Evolutionary conservation across 53 echinoderm and acorn worm species (phyloP), one percentile per base, ranked within the genome.

Genomic region (Astropecten irregularis): DNA sequence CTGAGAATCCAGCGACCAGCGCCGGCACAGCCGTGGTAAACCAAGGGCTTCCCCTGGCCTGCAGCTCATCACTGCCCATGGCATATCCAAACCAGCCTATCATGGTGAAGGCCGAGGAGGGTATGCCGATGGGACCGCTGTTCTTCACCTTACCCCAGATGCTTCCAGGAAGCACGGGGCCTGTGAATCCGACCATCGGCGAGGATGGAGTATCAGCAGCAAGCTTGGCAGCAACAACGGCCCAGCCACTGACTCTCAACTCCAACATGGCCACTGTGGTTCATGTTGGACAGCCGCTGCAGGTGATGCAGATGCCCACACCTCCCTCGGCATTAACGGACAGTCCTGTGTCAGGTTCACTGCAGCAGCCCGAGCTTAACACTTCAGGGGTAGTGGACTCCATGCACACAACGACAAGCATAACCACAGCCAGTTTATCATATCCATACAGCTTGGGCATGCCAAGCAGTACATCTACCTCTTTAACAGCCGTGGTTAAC

Each of bases 91-190:
- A 26, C 33, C 53, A 67, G 22, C 81, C 66, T 20, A 72, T 71
- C 44, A 59, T 49, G 28, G 72, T 84, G 0, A 49, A 47, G 34
- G 52, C 54, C 0, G 76, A 65, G 3, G 37, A 26, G 3, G 66
- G 65, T 15, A 3, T 58, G 50, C 44, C 74, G 49, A 66, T 84
- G 70, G 70, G 66, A 2, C 84, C 77, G 1, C 71, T 91, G 36
- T 82, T 91, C 42, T 62, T 91, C 25, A 86, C 91, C 3, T 76
- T 91, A 18, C 91, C 91, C 50, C 89, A 89, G 76, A 55, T 89
- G 61, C 57, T 55, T 4, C 60, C 55, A 15, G 52, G 68, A 23
- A 46, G 60, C 10, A 21, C 14, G 21, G 32, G 37, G 3, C 77
- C 46, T 6, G 60, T 81, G 35, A 87, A 25, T 54, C 31, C 68